phyloP scores from a whole-genome alignment of 2,113 vertebrate species.

The Actenoides hombroni region DNA sequence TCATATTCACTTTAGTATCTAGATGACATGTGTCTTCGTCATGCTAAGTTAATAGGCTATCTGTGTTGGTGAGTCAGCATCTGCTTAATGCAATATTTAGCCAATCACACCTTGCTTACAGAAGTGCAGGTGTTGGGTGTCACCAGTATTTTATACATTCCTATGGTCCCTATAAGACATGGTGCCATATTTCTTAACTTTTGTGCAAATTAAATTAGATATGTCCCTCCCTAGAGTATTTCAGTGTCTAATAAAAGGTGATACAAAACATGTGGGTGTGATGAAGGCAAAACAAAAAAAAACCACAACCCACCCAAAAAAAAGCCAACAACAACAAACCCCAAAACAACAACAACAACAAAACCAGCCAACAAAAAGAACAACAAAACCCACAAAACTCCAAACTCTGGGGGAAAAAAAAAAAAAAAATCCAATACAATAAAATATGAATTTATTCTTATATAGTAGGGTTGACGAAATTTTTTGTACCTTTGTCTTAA shows the following conservation, averaged over 20 bases:
- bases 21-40: background rate
- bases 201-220: background rate
- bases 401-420: too few relatives aligned
- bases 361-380: too few relatives aligned
- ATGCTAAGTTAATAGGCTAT: background rate
- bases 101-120: background rate
- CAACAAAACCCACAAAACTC: too few relatives aligned
- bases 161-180: background rate
- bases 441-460: too few relatives aligned
- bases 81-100: background rate
- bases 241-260: background rate
- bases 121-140: background rate
- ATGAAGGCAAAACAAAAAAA: background rate
- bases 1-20: background rate
- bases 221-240: background rate
- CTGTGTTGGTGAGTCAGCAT: background rate
- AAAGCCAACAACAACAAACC: too few relatives aligned
- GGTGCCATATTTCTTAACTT: background rate
- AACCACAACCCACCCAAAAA: too few relatives aligned
- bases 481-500: too few relatives aligned
- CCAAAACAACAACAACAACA: too few relatives aligned
- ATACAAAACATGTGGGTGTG: background rate
- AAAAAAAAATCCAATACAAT: too few relatives aligned
- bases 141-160: background rate
- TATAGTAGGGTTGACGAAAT: too few relatives aligned